These are phyloP conservation scores for Bambusicola thoracicus DNA, from an alignment of 2,113 vertebrate genomes.

Conservation along the genomic window DNA sequence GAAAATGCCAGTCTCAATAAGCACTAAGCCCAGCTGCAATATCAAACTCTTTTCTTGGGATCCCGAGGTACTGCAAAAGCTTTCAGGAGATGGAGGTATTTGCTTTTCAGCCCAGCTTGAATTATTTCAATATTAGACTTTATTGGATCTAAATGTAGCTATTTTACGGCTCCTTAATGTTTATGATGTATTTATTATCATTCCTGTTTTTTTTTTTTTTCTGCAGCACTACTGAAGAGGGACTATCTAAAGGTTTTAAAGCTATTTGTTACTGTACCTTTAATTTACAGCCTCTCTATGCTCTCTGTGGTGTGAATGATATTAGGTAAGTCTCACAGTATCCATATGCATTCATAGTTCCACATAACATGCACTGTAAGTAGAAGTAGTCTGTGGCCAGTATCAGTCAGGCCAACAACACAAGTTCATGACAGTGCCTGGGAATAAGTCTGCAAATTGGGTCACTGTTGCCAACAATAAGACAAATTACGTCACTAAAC, in stretches of 20 bases:
- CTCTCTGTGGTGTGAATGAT: neutral
- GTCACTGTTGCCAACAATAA: neutral
- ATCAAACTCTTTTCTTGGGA: slow-evolving; percentile 1
- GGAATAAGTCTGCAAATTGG: neutral
- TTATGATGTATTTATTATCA: slow-evolving; percentile 68
- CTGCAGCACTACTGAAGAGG: neutral
- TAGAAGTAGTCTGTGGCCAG: neutral
- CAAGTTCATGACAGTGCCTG: neutral
- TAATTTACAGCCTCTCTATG: neutral
- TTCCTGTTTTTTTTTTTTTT: slow-evolving; percentile 48
- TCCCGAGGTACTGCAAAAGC: neutral
- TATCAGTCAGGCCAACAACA: neutral
- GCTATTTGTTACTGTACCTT: neutral
- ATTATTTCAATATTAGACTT: slow-evolving; percentile 59
- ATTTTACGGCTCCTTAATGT: slow-evolving; percentile 59
- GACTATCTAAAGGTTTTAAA: neutral
- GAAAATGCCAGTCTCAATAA: slow-evolving; percentile 3
- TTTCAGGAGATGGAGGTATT: slow-evolving; percentile 6
- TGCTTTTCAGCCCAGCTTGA: slow-evolving; percentile 38
- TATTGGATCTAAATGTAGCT: slow-evolving; percentile 50
- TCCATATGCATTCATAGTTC: neutral
- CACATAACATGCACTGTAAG: neutral
- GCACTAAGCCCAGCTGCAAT: neutral
- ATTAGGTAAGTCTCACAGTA: neutral
- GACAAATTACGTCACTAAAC: neutral